A percentile compares a stretch with the other conserved stretches of the same genome.
Evolutionary conservation across 1,140 invertebrate genomes (phyloP).

Genomic region (Lordiphosa clarofinis): DNA sequence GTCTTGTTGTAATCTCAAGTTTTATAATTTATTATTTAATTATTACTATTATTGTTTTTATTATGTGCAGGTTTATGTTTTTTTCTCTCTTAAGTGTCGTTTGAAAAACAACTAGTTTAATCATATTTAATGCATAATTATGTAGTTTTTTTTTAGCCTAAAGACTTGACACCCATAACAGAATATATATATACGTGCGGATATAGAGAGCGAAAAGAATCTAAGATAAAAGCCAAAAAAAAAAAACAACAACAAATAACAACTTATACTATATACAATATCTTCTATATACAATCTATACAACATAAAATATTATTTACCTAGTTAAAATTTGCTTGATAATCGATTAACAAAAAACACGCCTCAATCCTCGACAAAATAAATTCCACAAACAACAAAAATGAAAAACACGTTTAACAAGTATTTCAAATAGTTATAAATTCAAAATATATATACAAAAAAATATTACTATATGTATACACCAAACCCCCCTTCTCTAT

Average conservation of each 20-base stretch:
- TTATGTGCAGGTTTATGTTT: constrained; percentile 62
- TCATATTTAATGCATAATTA: constrained; percentile 21
- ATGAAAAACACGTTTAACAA: constrained; percentile 26
- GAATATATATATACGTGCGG: constrained; percentile 17
- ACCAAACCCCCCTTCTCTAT: constrained; percentile 21
- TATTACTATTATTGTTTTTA: constrained; percentile 57
- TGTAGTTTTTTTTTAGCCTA: constrained; percentile 9
- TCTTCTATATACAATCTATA: constrained; percentile 33
- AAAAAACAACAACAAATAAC: constrained; percentile 27
- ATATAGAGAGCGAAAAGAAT: constrained; percentile 53
- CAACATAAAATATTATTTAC: constrained; percentile 36
- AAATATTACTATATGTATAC: constrained; percentile 57
- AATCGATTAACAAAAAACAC: constrained; percentile 63
- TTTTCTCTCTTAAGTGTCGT: constrained; percentile 37
- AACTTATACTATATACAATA: constrained; percentile 54
- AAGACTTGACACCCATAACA: constrained; percentile 32
- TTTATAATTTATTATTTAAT: constrained; percentile 58
- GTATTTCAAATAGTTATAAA: constrained; percentile 52
- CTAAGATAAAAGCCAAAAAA: constrained; percentile 75
- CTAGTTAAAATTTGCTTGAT: constrained; percentile 76
- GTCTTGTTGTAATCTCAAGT: constrained; percentile 75
- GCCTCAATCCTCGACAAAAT: constrained; percentile 39
- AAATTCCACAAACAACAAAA: constrained; percentile 18
- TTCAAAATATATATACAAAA: constrained; percentile 42
- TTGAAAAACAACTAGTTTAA: constrained; percentile 68